Base-by-base conservation (phyloP, 2,113 vertebrate species). In the Apaloderma vittatum region DNA sequence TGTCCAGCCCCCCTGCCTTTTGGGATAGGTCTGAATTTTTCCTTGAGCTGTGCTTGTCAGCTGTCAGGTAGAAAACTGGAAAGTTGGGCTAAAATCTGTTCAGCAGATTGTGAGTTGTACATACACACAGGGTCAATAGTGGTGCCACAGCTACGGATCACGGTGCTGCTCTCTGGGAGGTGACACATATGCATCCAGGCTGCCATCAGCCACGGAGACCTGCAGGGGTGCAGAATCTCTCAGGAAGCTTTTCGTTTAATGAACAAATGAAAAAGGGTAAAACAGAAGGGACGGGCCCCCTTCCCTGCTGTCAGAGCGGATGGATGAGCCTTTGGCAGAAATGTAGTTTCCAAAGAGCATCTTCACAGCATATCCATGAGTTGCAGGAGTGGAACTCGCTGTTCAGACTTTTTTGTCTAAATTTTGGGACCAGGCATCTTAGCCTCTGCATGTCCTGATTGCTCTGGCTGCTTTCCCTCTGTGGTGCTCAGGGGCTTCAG, bases 61-160 rank as follows among this genome's bases (percentile, higher is more conserved):
- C 10, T 46, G 6, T 29, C 71, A 57, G 6, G 7, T 20, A 89
- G 49, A 65, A 30, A 73, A 15, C 9, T 46, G 36, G 72, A 23
- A 58, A 24, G 49, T 0, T 54, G 72, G 22, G 23, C 26, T 68
- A 22, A 49, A 54, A 40, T 46, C 63, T 30, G 8, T 86, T 17
- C 11, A 58, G 67, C 54, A 73, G 71, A 34, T 55, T 0, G 2
- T 0, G 7, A 52, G 40, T 1, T 49, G 23, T 37, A 10, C 23
- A 23, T 0, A 0, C 2, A 3, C 63, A 51, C 46, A 51, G 71
- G 62, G 57, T 2, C 14, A 3, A 4, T 65, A 75, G 54, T 62
- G 48, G 29, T 19, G 58, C 20, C 71, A 30, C 2, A 5, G 59
- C 63, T 72, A 1, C 0, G 1, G 63, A 21, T 62, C 40, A 15